These are phyloP conservation scores for Netelia fuscicornis DNA, from an alignment of 2,888 invertebrate species.

Conservation along the genomic window DNA sequence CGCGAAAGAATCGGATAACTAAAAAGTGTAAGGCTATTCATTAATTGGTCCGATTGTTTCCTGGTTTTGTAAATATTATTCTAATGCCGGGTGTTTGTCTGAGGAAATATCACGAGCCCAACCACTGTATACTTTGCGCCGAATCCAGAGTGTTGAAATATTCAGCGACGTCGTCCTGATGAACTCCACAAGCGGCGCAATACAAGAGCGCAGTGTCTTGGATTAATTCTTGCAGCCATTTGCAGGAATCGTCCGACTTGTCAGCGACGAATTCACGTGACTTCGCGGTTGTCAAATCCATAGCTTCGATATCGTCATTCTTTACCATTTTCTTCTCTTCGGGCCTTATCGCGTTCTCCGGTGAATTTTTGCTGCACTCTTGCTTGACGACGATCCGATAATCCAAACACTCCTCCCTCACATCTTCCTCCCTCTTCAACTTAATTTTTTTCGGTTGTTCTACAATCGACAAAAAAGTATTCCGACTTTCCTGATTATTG, in stretches of 20 bases:
- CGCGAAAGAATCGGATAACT: slow-evolving; percentile 37
- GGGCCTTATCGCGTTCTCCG: slow-evolving; percentile 36
- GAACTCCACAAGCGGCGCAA: slow-evolving; percentile 80
- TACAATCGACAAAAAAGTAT: slow-evolving; percentile 40
- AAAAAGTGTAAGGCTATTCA: slow-evolving; percentile 34
- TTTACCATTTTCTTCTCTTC: slow-evolving; percentile 9
- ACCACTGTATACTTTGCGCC: slow-evolving; percentile 77
- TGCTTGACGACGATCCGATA: not conserved
- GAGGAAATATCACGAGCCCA: slow-evolving; percentile 70
- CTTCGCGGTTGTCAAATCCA: slow-evolving; percentile 65
- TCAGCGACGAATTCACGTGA: slow-evolving; percentile 25
- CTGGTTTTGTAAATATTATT: not conserved
- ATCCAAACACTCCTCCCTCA: not conserved
- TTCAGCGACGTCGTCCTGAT: slow-evolving; percentile 78
- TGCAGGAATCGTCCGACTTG: slow-evolving; percentile 40
- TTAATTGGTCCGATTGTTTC: not conserved
- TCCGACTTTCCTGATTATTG: slow-evolving; percentile 13
- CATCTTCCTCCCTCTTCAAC: slow-evolving; percentile 15
- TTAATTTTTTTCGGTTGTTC: slow-evolving; percentile 44
- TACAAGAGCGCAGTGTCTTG: slow-evolving; percentile 81
- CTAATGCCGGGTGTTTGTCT: not conserved
- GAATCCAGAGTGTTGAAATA: slow-evolving; percentile 79
- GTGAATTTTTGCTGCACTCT: not conserved
- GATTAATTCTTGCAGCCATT: slow-evolving; percentile 77
- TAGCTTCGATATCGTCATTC: slow-evolving; percentile 52